A percentile compares a stretch with the other conserved stretches of the same genome.
phyloP scores from a whole-genome alignment of 2,888 invertebrate genomes.

The Ophioninae sp. region DNA sequence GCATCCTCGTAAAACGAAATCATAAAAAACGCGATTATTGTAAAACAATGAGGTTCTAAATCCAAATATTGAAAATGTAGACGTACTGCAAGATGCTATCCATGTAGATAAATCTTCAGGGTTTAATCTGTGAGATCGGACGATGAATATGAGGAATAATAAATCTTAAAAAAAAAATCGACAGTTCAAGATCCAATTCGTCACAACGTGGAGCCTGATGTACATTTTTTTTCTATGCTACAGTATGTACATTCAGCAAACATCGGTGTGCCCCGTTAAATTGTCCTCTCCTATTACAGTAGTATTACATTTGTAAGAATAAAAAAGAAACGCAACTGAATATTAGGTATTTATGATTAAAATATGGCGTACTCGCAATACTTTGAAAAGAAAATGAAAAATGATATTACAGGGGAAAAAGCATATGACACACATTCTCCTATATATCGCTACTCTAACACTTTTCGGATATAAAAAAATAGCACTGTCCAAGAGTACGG shows the following conservation, averaged over 20 bases:
- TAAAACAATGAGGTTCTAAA: conserved; percentile 1
- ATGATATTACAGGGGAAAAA: conserved; percentile 65
- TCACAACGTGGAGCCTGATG: conserved; percentile 64
- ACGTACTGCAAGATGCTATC: conserved; percentile 27
- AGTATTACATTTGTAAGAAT: conserved; percentile 37
- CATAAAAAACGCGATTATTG: conserved; percentile 19
- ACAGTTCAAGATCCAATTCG: conserved; percentile 57
- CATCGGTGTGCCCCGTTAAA: conserved; percentile 68
- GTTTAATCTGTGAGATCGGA: conserved; percentile 54
- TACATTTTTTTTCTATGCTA: conserved; percentile 74
- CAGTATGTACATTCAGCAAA: conserved; percentile 79
- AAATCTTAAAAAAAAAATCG: conserved; percentile 21
- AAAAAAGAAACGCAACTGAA: conserved; percentile 25
- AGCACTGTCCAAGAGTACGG: conserved; percentile 73
- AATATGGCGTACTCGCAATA: conserved; percentile 42
- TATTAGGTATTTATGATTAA: conserved; percentile 27
- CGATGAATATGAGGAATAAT: conserved; percentile 46
- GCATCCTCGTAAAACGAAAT: conserved; percentile 33
- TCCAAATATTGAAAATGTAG: conserved; percentile 40
- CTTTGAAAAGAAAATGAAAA: conserved; percentile 12
- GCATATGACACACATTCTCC: conserved; percentile 73
- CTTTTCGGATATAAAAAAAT: conserved; percentile 76
- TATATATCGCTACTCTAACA: conserved; percentile 59
- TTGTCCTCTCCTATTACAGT: conserved; percentile 59
- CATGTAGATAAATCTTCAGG: conserved; percentile 38